These are phyloP conservation scores for Lottia gigantea DNA, from an alignment of 2,888 invertebrate genomes.

Conservation along the genomic window DNA sequence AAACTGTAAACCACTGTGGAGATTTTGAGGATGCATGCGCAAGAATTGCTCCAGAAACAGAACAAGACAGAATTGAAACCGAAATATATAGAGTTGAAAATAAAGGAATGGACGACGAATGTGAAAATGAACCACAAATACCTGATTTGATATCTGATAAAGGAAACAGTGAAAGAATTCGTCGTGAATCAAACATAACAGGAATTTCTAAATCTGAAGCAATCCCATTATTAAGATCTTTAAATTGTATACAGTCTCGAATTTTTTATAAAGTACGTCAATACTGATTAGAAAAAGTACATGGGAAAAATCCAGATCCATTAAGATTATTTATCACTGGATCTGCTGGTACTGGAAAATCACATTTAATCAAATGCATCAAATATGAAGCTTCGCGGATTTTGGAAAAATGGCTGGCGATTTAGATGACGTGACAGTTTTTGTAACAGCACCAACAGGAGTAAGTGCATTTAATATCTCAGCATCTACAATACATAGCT, in stretches of 20 bases:
- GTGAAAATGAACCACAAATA: background rate
- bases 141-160: background rate
- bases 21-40: constrained; percentile 14
- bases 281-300: constrained; percentile 16
- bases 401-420: too few species aligned
- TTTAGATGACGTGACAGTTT: too few species aligned
- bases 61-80: background rate
- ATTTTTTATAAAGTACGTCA: constrained; percentile 23
- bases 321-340: too few species aligned
- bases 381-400: too few species aligned
- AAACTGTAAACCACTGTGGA: constrained; percentile 3
- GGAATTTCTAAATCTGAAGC: background rate
- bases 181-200: background rate
- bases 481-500: too few species aligned
- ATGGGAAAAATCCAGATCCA: constrained; percentile 10
- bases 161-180: background rate
- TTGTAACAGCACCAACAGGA: too few species aligned
- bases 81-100: background rate
- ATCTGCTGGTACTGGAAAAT: too few species aligned
- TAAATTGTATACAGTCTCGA: constrained; percentile 16
- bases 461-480: too few species aligned
- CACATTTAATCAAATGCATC: too few species aligned
- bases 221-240: constrained; percentile 7
- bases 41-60: background rate
- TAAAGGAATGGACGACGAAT: background rate